Evolutionary conservation across 2,888 invertebrate species (phyloP), one percentile per base, ranked within the genome.

Genomic region (Lydus trimaculatus): DNA sequence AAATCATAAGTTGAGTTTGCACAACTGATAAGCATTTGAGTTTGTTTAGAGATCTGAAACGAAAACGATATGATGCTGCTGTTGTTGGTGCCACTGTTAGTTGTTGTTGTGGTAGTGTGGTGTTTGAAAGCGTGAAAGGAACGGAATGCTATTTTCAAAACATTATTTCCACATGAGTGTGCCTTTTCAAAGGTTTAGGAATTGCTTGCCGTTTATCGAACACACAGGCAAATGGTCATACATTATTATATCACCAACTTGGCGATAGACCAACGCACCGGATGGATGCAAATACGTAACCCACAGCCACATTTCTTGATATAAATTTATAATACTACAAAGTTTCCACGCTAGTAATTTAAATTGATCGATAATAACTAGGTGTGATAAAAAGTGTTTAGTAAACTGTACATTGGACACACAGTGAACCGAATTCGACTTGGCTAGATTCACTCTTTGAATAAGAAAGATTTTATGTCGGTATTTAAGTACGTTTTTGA

Each of bases 151-250:
- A 81, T 83, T 83, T 82, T 82, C 79, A 78, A 80, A 80, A 78
- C 80, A 80, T 82, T 83, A 82, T 78, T 83, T 83, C 83, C 81
- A 77, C 82, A 78, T 78, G 81, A 78, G 77, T 78, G 80, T 79
- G 74, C 75, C 82, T 79, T 82, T 82, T 82, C 77, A 81, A 78
- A 79, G 78, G 56, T 15, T 25, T 73, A 73, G 72, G 70, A 78
- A 72, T 75, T 76, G 73, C 77, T 76, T 78, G 43, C 58, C 70
- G 80, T 80, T 82, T 82, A 82, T 81, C 82, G 79, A 81, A 80
- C 78, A 80, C 78, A 75, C 79, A 78, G 75, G 76, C 79, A 76
- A 81, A 82, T 77, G 77, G 78, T 78, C 78, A 82, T 82, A 80
- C 77, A 77, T 79, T 72, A 73, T 67, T 72, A 73, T 67, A 64